Conservation (phyloP, 2,797 vertebrate species). For the Neosalanx taihuensis region DNA sequence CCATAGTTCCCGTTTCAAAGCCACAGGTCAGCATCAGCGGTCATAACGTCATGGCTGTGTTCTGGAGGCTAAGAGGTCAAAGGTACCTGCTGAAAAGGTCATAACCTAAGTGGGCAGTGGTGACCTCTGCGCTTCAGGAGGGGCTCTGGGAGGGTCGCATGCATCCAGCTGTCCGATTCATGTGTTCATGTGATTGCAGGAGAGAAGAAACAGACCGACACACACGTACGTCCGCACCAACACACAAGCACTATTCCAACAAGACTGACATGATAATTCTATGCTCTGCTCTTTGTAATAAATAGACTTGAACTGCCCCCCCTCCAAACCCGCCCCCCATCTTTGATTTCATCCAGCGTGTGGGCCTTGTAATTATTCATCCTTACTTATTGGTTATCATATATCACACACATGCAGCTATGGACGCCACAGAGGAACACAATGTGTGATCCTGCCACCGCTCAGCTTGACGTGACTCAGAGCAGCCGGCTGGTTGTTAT, state of each 20-base stretch:
- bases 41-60: slow-evolving; percentile 23
- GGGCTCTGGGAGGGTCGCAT: too few species aligned
- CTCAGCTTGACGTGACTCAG: slow-evolving; percentile 59
- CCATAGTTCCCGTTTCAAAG: slow-evolving; percentile 58
- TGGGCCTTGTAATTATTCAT: slow-evolving; percentile 72
- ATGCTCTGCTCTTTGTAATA: slow-evolving; percentile 57
- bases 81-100: too few species aligned
- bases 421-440: slow-evolving; percentile 63
- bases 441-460: slow-evolving; percentile 63
- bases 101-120: too few species aligned
- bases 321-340: slow-evolving; percentile 38
- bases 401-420: slow-evolving; percentile 67
- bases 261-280: neutral
- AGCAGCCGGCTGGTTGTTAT: slow-evolving; percentile 68
- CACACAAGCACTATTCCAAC: slow-evolving; percentile 7
- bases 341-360: slow-evolving; percentile 70
- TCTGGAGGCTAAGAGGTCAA: slow-evolving; percentile 46
- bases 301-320: slow-evolving; percentile 36
- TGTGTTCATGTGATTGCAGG: too few species aligned
- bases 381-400: slow-evolving; percentile 71
- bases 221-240: slow-evolving; percentile 10
- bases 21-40: slow-evolving; percentile 44
- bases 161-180: slow-evolving; percentile 4
- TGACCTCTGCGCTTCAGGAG: too few species aligned
- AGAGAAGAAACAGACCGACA: slow-evolving; percentile 34